Base-by-base conservation (phyloP, 2,113 vertebrate species). In the Speoplatyrhinus poulsoni region DNA sequence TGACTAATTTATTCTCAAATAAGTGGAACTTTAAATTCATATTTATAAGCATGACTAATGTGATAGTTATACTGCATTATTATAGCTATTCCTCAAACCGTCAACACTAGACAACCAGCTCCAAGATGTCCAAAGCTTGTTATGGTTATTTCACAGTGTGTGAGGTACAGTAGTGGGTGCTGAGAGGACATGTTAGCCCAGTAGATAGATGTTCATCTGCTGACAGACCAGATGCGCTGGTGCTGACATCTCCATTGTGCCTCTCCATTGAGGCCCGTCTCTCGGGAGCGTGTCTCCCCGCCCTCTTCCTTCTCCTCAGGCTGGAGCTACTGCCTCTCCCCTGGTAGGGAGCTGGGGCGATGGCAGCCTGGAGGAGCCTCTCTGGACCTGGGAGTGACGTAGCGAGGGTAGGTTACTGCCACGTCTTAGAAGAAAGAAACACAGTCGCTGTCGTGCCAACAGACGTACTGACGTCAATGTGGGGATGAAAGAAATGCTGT, bases 241-340 rank as follows among this genome's bases (percentile, higher is more conserved):
- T 91, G 92, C 95, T 95, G 63, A 94, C 85, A 53, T 98, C 96
- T 6, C 94, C 94, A 6, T 93, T 95, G 46, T 89, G 92, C 67
- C 90, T 94, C 80, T 96, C 95, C 19, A 87, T 13, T 0, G 93
- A 92, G 8, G 86, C 67, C 19, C 82, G 87, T 19, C 78, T 84
- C 64, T 92, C 94, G 81, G 87, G 46, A 6, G 80, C 87, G 52
- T 78, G 91, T 41, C 83, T 94, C 72, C 82, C 88, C 1, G 82
- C 81, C 69, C 87, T 91, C 81, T 79, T 94, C 70, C 90, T 88
- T 69, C 91, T 93, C 82, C 86, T 94, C 67, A 92, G 78, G 75
- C 89, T 93, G 3, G 90, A 90, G 61, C 88, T 85, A 76, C 82
- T 90, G 58, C 87, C 85, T 54, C 66, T 46, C 54, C 72, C 82